Evolutionary conservation across 2,888 invertebrate genomes (phyloP), one percentile per base, ranked within the genome.

Genomic region (Eucriotettix oculatus): DNA sequence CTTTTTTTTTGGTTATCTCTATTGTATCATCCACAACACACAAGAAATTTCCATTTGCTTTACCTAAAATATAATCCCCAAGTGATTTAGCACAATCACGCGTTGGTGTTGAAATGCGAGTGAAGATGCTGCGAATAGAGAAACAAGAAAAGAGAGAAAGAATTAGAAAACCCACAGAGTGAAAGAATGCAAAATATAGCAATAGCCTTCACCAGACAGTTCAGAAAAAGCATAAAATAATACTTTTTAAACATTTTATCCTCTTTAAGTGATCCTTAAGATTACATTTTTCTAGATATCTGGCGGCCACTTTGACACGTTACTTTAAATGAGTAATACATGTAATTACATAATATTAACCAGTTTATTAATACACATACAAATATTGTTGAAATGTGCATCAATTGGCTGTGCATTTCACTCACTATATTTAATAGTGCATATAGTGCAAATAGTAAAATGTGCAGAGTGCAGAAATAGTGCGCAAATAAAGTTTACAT

Each of bases 51-150:
- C 29, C 29, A 29, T 29, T 29, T 29, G 29, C 29, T 29, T 29
- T 29, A 29, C 29, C 29, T 29, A 29, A 29, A 29, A 29, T 29
- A 29, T 29, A 29, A 29, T 29, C 29, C 29, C 29, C 29, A 29
- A 29, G 53, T 43, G 57, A 56, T 40, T 52, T 57, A 42, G 44
- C 56, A 60, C 55, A 63, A 63, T 60, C 61, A 63, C 62, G 61
- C 60, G 12, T 56, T 42, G 48, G 60, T 63, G 57, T 60, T 60
- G 56, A 55, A 60, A 58, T 60, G 60, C 43, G 59, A 61, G 60
- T 63, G 63, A 52, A 63, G 63, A 61, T 60, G 61, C 61, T 61
- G 63, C 58, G 52, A 40, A 61, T 56, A 63, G 55, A 57, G 58
- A 58, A 60, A 52, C 58, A 58, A 57, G 52, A 59, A 54, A 52